phyloP scores from a whole-genome alignment of 2,113 vertebrate species.

The Zootoca vivipara region DNA sequence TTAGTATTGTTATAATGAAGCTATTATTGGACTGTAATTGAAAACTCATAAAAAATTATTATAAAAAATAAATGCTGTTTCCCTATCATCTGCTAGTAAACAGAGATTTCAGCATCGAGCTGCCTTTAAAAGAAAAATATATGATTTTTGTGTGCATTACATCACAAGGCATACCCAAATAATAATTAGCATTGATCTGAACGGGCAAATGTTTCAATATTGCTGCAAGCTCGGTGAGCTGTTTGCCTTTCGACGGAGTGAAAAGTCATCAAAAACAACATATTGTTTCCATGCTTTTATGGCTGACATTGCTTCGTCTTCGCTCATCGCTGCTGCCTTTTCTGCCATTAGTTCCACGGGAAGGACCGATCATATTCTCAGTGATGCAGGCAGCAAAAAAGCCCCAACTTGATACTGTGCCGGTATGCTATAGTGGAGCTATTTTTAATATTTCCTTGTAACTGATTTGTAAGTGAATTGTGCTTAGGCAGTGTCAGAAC shows the following conservation, averaged over 20 bases:
- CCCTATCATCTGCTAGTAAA: conserved; percentile 27
- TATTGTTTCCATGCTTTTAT: conserved; percentile 79
- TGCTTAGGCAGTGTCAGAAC: conserved; percentile 91
- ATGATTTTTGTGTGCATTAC: neutral
- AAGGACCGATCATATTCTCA: conserved; percentile 77
- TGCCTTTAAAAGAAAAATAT: neutral
- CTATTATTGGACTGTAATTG: no score
- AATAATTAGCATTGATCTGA: conserved; percentile 68
- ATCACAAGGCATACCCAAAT: conserved; percentile 43
- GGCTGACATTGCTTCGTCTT: conserved; percentile 80
- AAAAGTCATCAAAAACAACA: conserved; percentile 72
- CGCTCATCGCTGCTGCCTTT: conserved; percentile 76
- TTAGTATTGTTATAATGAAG: no score
- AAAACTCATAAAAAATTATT: no score
- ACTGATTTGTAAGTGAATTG: conserved; percentile 96
- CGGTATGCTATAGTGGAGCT: conserved; percentile 85
- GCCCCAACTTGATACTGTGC: conserved; percentile 85
- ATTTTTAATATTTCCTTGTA: conserved; percentile 96
- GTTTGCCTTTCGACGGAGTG: conserved; percentile 73
- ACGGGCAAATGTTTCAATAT: conserved; percentile 72
- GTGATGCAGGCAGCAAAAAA: conserved; percentile 81
- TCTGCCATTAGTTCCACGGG: conserved; percentile 77
- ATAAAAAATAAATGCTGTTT: neutral
- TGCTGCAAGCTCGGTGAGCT: conserved; percentile 68
- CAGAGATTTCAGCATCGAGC: neutral